phyloP scores from a whole-genome alignment of 2,888 invertebrate genomes.

The Branchipolynoe longqiensis region DNA sequence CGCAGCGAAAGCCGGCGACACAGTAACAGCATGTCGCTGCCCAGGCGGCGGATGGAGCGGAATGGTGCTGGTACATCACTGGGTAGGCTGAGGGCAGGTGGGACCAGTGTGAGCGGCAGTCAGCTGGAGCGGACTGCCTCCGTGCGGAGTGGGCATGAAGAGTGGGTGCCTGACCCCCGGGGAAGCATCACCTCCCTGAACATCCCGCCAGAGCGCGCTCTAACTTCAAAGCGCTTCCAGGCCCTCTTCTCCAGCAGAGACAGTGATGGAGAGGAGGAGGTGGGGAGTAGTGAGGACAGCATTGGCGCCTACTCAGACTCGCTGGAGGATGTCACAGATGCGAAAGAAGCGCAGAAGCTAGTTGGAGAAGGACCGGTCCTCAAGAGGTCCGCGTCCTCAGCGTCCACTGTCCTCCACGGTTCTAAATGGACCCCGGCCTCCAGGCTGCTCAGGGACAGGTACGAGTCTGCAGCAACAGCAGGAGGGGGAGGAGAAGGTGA shows the following conservation, averaged over 20 bases:
- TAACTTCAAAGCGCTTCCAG: conserved; percentile 38
- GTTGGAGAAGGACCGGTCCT: background rate
- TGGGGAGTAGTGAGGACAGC: background rate
- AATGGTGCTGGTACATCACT: background rate
- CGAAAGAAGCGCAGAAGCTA: background rate
- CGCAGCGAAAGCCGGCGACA: too few species aligned
- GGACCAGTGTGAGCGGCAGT: background rate
- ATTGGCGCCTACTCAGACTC: background rate
- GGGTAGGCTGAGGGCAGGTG: background rate
- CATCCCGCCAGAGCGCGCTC: background rate
- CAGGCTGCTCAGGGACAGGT: conserved; percentile 40
- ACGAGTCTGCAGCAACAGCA: too few species aligned
- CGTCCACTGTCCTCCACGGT: conserved; percentile 22
- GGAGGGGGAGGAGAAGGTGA: background rate
- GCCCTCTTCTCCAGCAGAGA: conserved; percentile 4
- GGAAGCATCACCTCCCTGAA: background rate
- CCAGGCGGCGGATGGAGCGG: background rate
- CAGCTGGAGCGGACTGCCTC: background rate
- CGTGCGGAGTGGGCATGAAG: background rate
- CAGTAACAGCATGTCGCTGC: conserved; percentile 14
- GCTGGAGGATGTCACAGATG: background rate
- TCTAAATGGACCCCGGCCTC: conserved; percentile 4
- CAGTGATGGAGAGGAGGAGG: background rate
- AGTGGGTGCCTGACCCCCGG: background rate
- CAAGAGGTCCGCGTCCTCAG: conserved; percentile 2